Percentiles rank a stretch among this genome's conserved stretches.
These are phyloP conservation scores for Nemotelus nigrinus DNA, from an alignment of 2,888 invertebrate genomes.

Conservation along the genomic window DNA sequence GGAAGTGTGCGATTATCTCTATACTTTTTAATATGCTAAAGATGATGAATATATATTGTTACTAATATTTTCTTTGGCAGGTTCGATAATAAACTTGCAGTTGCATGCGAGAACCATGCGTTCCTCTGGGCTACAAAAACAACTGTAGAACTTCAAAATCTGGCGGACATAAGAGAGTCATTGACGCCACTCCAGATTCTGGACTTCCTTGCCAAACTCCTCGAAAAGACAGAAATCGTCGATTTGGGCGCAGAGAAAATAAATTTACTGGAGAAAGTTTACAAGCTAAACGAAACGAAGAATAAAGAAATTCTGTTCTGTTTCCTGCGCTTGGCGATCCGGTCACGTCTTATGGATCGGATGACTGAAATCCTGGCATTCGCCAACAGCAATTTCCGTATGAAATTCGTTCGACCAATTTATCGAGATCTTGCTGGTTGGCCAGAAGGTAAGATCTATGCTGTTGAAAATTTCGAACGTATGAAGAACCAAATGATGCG, in stretches of 20 bases:
- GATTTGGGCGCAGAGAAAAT: constrained; percentile 69
- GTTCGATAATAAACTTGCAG: constrained; percentile 74
- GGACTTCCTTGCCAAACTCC: constrained; percentile 75
- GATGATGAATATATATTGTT: too few relatives aligned
- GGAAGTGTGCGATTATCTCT: too few relatives aligned
- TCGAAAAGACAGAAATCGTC: constrained; percentile 66
- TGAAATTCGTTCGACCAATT: constrained; percentile 91
- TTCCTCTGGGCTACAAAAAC: constrained; percentile 69
- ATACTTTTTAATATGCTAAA: too few relatives aligned
- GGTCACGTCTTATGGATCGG: constrained; percentile 74
- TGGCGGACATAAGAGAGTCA: constrained; percentile 66
- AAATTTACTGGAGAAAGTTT: constrained; percentile 69
- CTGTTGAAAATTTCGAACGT: constrained; percentile 77
- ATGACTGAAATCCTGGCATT: constrained; percentile 78
- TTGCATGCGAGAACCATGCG: constrained; percentile 70
- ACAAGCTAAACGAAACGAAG: constrained; percentile 71
- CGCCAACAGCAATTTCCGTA: constrained; percentile 85
- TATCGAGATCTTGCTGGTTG: constrained; percentile 86
- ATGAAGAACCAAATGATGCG: constrained; percentile 85
- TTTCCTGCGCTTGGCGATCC: constrained; percentile 82
- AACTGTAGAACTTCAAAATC: constrained; percentile 64
- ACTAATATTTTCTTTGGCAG: constrained; percentile 61
- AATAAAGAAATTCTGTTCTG: constrained; percentile 85
- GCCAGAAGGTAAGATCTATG: constrained; percentile 74
- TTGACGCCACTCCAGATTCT: constrained; percentile 74